Base-by-base conservation (phyloP, 1,140 invertebrate genomes). In the Panagrolaimus sp. region DNA sequence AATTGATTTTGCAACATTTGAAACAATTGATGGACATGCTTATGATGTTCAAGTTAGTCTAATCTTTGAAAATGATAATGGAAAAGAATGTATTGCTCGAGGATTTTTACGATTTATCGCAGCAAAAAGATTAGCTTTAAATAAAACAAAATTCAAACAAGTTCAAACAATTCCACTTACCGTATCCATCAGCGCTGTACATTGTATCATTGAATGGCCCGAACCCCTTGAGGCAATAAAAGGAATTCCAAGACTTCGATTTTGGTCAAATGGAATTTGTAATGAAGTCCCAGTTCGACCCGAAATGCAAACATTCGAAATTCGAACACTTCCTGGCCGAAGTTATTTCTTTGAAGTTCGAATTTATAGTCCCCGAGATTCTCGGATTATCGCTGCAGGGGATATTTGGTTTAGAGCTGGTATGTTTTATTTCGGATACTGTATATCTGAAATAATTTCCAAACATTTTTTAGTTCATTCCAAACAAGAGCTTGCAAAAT, bases 391-490 rank as follows among this genome's bases (percentile, higher is more conserved):
- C 7, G 52, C 21, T 28, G n/a, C 21, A 28, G 52, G 52, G 17
- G 52, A 58, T 21, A 28, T 58, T 58, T 58, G 52, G 52, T 58
- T 58, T 28, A 58, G 28, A 21, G 15, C 52, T 58, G 52, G 52
- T 58, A 14, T n/a, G 52, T 21, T 58, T 21, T 9, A 48, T 48
- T 7, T 24, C 45, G 24, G 2, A 52, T 52, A n/a, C 3, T 52
- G 48, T 21, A 24, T 52, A 4, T 15, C 0, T 26, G 1, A 58
- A 2, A 5, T 10, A 10, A n/a, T 1, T 0, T 10, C 21, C 3
- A 28, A 12, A n/a, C 5, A 10, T 21, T 21, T 21, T 58, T 4
- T 28, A 58, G 52, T 58, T 2, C 28, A 58, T 28, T 21, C 52
- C 21, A n/a, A 58, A 24, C 15, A 58, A 21, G 52, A 58, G 28